phyloP scores from a whole-genome alignment of 2,888 invertebrate species.

The Andrena dorsata region DNA sequence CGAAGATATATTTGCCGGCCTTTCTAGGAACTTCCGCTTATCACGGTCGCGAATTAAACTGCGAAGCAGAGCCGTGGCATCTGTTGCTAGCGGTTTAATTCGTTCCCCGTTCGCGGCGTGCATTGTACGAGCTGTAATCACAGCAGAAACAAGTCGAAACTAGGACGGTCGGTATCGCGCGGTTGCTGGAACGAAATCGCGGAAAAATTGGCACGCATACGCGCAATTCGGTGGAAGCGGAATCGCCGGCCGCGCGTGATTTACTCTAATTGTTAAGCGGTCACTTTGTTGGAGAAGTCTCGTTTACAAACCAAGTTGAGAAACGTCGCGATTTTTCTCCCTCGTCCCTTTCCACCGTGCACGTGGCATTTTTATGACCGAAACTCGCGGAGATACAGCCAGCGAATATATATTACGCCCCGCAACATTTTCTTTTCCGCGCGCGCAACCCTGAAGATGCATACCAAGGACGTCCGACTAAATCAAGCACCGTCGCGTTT shows the following conservation, averaged over 20 bases:
- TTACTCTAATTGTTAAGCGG: conserved; percentile 58
- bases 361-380: conserved; percentile 42
- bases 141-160: conserved; percentile 65
- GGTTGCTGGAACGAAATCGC: conserved; percentile 54
- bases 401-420: conserved; percentile 17
- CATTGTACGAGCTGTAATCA: conserved; percentile 52
- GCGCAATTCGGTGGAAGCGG: conserved; percentile 23
- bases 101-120: conserved; percentile 55
- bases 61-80: conserved; percentile 65
- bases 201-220: conserved; percentile 63
- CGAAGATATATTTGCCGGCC: conserved; percentile 57
- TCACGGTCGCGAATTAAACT: conserved; percentile 71
- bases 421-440: conserved; percentile 35
- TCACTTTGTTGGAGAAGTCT: conserved; percentile 55
- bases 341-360: background rate
- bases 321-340: conserved; percentile 21
- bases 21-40: conserved; percentile 66
- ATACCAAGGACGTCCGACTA: conserved; percentile 37
- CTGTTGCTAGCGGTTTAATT: conserved; percentile 71
- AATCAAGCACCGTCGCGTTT: conserved; percentile 46
- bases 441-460: conserved; percentile 9
- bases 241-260: conserved; percentile 36
- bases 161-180: conserved; percentile 58
- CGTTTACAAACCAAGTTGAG: conserved; percentile 47
- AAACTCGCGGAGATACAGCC: conserved; percentile 31